Base-by-base conservation (phyloP, 1,140 invertebrate species). In the Drosophila nannoptera region DNA sequence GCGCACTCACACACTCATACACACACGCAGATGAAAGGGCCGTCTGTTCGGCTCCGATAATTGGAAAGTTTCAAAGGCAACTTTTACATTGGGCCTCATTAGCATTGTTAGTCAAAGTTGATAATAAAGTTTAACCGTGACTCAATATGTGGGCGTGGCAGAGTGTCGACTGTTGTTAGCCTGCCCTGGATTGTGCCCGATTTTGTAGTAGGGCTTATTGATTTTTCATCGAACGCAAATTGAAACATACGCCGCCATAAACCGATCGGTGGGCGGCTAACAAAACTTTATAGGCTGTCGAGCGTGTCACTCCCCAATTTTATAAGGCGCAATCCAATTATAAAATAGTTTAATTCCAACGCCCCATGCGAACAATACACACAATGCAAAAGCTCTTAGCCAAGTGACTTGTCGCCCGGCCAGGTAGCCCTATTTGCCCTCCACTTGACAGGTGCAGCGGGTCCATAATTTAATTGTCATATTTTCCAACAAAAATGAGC, bases 81-180 rank as follows among this genome's bases (percentile, higher is more conserved):
- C 61, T 83, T 83, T 78, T 62, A 42, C 59, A 55, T 73, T 40
- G 64, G 65, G 69, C 59, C 76, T 84, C 76, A 83, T 83, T 83
- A 84, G 80, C 73, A 69, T 84, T 83, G 69, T 84, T 75, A 69
- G 68, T 62, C 62, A 58, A 78, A 84, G 73, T 78, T 84, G 73
- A 78, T 73, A 59, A 69, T 73, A 78, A 75, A 73, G 54, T 76
- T 78, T 7, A 60, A 22, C 59, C 58, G 36, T 63, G 42, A 63
- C 45, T 62, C 52, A 55, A 36, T 65, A 56, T 12, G 62, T 12
- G 42, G 61, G 54, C 40, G 62, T 48, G 48, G 22, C 14, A 31
- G 22, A 22, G 22, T 22, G 22, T 3, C 22, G 22, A 22, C 3
- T 22, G 22, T 29, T 7, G 35, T 43, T 11, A 11, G 7, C 7